phyloP scores from a whole-genome alignment of 2,797 vertebrate genomes.

The Yasuhikotakia modesta region DNA sequence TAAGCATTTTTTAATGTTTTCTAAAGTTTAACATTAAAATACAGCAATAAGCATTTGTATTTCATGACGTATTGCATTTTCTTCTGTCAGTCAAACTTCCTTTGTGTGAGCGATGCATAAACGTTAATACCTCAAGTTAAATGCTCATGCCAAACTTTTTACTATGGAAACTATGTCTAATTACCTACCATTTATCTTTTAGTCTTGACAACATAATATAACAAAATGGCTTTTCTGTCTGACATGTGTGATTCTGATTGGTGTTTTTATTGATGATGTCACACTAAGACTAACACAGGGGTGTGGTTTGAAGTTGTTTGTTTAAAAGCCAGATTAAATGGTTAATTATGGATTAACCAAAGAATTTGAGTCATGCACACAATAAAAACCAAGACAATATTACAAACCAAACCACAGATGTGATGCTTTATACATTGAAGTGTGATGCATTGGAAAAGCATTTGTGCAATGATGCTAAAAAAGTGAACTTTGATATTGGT shows the following conservation, averaged over 20 bases:
- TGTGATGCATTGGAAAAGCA: slow-evolving; percentile 26
- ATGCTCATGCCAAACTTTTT: slow-evolving; percentile 21
- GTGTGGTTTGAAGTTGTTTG: slow-evolving; percentile 27
- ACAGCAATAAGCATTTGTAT: neutral
- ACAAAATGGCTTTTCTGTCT: slow-evolving; percentile 36
- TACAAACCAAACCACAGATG: slow-evolving; percentile 40
- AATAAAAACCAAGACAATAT: slow-evolving; percentile 29
- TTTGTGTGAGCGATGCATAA: slow-evolving; percentile 26
- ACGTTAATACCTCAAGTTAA: slow-evolving; percentile 17
- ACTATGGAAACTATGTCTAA: slow-evolving; percentile 25
- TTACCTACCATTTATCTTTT: slow-evolving; percentile 18
- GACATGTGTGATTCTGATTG: slow-evolving; percentile 40
- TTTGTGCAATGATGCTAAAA: neutral
- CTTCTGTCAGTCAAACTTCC: neutral
- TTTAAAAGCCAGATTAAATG: slow-evolving; percentile 8
- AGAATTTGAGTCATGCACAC: slow-evolving; percentile 31
- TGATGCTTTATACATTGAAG: slow-evolving; percentile 23
- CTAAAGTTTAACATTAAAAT: neutral
- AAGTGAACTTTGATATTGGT: neutral
- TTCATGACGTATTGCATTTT: neutral
- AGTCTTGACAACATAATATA: slow-evolving; percentile 53
- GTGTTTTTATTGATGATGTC: slow-evolving; percentile 37
- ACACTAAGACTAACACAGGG: neutral
- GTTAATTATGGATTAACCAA: slow-evolving; percentile 36
- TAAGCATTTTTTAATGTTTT: neutral